Percentiles rank a stretch among this genome's conserved stretches.
Evolutionary conservation across 2,888 invertebrate species (phyloP).

Genomic region (Conchocele bisecta): DNA sequence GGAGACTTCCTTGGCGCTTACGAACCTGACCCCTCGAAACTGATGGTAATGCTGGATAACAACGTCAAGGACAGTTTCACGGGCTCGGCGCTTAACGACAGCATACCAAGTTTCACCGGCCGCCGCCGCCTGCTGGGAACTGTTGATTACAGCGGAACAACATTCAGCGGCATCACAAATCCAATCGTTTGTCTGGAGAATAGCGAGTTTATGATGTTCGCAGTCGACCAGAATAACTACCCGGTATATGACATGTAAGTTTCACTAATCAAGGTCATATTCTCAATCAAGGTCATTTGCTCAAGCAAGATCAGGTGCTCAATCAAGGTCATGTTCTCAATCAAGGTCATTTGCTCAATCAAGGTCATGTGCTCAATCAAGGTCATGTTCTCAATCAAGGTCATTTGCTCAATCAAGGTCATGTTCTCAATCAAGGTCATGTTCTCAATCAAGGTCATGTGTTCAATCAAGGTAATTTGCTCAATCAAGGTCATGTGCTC

Average conservation of each 20-base stretch:
- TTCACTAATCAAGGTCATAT: no score
- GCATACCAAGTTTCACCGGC: conserved; percentile 39
- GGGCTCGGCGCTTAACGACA: conserved; percentile 68
- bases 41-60: conserved; percentile 57
- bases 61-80: conserved; percentile 73
- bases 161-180: conserved; percentile 75
- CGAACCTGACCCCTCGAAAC: conserved; percentile 63
- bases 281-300: no score
- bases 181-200: conserved; percentile 77
- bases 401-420: no score
- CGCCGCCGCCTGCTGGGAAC: conserved; percentile 74
- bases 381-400: no score
- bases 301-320: no score
- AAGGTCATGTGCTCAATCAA: no score
- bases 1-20: conserved; percentile 76
- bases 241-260: conserved; percentile 81
- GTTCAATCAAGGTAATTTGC: no score
- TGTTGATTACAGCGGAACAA: conserved; percentile 62
- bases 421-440: no score
- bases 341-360: no score
- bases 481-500: no score
- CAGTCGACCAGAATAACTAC: conserved; percentile 74
- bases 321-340: no score
- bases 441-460: no score
- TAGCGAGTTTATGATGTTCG: conserved; percentile 78